phyloP scores from a whole-genome alignment of 1,140 invertebrate species.

The Mercenaria mercenaria region DNA sequence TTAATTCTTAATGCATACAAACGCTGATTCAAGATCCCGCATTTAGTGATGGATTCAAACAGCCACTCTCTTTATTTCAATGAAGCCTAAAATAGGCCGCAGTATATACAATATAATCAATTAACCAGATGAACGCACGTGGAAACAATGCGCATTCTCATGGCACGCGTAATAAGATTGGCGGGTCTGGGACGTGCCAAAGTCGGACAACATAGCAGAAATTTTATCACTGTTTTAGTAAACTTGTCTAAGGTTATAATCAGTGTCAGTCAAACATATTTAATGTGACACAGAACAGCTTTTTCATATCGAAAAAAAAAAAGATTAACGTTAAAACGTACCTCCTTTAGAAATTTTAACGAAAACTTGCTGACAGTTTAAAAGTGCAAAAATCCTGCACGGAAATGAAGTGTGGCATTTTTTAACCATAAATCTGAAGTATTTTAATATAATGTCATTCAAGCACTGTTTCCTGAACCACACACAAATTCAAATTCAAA shows the following conservation, averaged over 20 bases:
- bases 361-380: too few relatives aligned
- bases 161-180: neutral
- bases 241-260: neutral
- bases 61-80: neutral
- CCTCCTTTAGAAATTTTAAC: too few relatives aligned
- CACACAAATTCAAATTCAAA: too few relatives aligned
- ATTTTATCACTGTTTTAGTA: neutral
- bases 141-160: neutral
- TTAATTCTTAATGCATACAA: too few relatives aligned
- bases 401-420: neutral
- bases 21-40: too few relatives aligned
- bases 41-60: too few relatives aligned
- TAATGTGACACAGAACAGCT: slow-evolving; percentile 17
- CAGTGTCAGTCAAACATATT: slow-evolving; percentile 16
- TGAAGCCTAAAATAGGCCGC: neutral
- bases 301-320: too few relatives aligned
- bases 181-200: neutral
- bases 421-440: neutral
- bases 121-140: slow-evolving; percentile 34
- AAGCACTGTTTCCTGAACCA: neutral
- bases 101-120: slow-evolving; percentile 7
- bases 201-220: neutral
- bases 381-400: neutral
- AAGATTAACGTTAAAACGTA: too few relatives aligned
- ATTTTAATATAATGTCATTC: neutral